Percentiles rank a stretch among this genome's conserved stretches.
phyloP scores from a whole-genome alignment of 2,113 vertebrate species.

The Chascanopsetta lugubris region DNA sequence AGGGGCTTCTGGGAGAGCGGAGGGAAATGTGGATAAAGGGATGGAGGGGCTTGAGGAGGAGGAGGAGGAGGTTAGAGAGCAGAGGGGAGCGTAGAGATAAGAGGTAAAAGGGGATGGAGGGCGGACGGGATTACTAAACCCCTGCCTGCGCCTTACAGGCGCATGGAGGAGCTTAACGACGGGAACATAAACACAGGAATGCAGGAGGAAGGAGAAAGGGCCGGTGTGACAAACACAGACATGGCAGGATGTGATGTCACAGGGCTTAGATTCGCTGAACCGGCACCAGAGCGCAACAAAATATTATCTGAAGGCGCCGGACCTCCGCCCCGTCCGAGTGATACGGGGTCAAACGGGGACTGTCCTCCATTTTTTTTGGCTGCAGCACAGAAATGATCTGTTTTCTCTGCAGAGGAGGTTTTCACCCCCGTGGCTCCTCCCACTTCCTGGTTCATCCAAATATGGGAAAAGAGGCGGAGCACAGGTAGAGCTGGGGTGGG shows the following conservation, averaged over 20 bases:
- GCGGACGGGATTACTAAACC: slow-evolving; percentile 58
- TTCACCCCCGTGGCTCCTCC: too few relatives aligned
- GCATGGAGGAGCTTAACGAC: slow-evolving; percentile 40
- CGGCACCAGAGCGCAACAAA: background rate
- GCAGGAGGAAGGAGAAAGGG: slow-evolving; percentile 3
- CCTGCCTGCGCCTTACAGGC: slow-evolving; percentile 45
- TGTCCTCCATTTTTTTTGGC: too few relatives aligned
- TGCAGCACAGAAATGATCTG: too few relatives aligned
- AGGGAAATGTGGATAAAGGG: slow-evolving; percentile 38
- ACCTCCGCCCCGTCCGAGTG: too few relatives aligned
- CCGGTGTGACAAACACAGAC: background rate
- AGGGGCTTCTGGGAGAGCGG: slow-evolving; percentile 9
- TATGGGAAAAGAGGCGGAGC: too few relatives aligned
- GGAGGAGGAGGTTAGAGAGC: slow-evolving; percentile 40
- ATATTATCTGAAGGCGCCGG: background rate
- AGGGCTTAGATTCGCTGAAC: background rate
- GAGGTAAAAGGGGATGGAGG: slow-evolving; percentile 42
- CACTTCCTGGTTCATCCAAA: too few relatives aligned
- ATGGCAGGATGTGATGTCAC: background rate
- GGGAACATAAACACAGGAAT: slow-evolving; percentile 29
- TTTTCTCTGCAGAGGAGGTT: too few relatives aligned
- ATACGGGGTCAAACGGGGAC: too few relatives aligned
- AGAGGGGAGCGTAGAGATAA: slow-evolving; percentile 34
- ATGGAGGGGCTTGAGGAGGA: slow-evolving; percentile 22
- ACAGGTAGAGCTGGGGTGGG: too few relatives aligned